Percentiles rank a stretch among this genome's conserved stretches.
Evolutionary conservation across 2,888 invertebrate genomes (phyloP).

Genomic region (Mimumesa dahlbomi): DNA sequence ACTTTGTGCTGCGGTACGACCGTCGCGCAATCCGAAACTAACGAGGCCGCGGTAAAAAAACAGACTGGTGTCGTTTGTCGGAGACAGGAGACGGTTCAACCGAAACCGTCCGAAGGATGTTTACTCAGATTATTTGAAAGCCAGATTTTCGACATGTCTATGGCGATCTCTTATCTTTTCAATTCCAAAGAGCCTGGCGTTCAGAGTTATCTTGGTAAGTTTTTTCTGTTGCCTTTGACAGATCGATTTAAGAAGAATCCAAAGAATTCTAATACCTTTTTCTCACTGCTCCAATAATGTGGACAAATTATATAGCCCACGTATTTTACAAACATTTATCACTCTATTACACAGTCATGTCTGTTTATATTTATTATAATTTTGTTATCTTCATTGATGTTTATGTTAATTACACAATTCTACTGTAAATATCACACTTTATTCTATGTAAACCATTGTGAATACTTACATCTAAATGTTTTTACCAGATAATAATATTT

Average conservation of each 20-base stretch:
- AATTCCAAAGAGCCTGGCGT: constrained; percentile 99
- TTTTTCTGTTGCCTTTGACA: no score
- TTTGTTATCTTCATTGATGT: background rate
- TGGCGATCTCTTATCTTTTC: constrained; percentile 98
- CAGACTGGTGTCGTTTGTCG: constrained; percentile 76
- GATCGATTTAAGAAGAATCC: no score
- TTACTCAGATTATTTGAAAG: constrained; percentile 96
- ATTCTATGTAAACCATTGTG: no score
- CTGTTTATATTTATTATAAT: background rate
- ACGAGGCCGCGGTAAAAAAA: constrained; percentile 64
- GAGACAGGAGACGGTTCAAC: constrained; percentile 75
- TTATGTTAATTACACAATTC: no score
- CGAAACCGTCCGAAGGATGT: constrained; percentile 84
- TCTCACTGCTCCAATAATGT: constrained; percentile 18
- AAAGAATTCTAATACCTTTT: no score
- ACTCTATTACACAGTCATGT: no score
- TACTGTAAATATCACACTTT: no score
- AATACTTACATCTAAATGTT: no score
- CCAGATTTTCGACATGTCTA: constrained; percentile 98
- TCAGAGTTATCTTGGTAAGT: constrained; percentile 93
- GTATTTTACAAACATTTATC: background rate
- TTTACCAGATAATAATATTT: no score
- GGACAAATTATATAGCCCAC: constrained; percentile 36
- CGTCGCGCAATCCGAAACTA: constrained; percentile 57
- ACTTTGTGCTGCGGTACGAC: constrained; percentile 77